Evolutionary conservation across 2,113 vertebrate genomes (phyloP), one percentile per base, ranked within the genome.

Genomic region (Gadus macrocephalus): DNA sequence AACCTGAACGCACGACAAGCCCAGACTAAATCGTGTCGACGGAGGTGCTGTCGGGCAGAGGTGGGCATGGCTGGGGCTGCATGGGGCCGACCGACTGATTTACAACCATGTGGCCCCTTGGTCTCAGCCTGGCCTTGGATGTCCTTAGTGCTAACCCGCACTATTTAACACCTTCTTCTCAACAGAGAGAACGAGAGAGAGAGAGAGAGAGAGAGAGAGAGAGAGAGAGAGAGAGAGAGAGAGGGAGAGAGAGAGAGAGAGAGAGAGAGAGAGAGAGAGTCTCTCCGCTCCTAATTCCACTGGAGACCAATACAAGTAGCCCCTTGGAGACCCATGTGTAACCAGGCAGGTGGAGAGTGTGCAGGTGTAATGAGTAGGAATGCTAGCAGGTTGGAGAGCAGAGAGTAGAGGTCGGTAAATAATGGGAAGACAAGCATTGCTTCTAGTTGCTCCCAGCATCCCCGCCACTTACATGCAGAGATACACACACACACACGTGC

Each of bases 351-450:
- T 60, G 15, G 16, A 11, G 22, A 11, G 61, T 27, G 22, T 27
- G 11, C 19, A 62, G 19, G 61, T 22, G 2, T 11, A n/a, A 2
- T 60, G 22, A 28, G 62, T 28, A 20, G 12, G 62, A 16, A 11
- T 64, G 62, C n/a, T 19, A 9, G 58, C 16, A 66, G 68, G 66
- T 38, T 53, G 17, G 49, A 60, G 53, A 66, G 65, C 17, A 49
- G 17, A 53, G 19, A 1, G 27, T 77, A 71, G 25, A 62, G 69
- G 58, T 67, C 71, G 75, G 76, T 89, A 91, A 91, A 91, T 87
- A 86, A 80, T 65, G 73, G 76, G 49, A 75, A 77, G 71, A 76
- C 68, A 69, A 69, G 80, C 49, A 63, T 81, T 82, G 82, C 78
- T 81, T 70, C 53, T 82, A 73, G 78, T 78, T 81, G 77, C 70